Evolutionary conservation across 1,140 invertebrate genomes (phyloP).

Genomic region (Drosophila hydei): DNA sequence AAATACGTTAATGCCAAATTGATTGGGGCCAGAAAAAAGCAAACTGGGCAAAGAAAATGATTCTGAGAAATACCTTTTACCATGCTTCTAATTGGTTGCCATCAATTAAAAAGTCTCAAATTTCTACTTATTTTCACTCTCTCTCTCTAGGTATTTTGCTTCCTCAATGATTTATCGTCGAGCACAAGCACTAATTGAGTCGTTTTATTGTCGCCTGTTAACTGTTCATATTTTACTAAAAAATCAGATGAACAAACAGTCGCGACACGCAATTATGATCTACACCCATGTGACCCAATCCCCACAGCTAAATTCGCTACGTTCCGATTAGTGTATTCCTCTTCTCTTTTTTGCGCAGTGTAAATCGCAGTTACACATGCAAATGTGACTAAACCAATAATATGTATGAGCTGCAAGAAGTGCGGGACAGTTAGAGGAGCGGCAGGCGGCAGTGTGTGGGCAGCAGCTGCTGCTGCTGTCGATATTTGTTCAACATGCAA

Average conservation of each 20-base stretch:
- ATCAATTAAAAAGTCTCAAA: slow-evolving; percentile 9
- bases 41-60: slow-evolving; percentile 14
- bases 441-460: slow-evolving; percentile 5
- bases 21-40: slow-evolving; percentile 23
- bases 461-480: slow-evolving; percentile 21
- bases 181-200: slow-evolving; percentile 13
- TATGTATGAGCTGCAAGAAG: slow-evolving; percentile 42
- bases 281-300: slow-evolving; percentile 28
- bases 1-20: slow-evolving; percentile 48
- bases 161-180: slow-evolving; percentile 7
- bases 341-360: slow-evolving; percentile 65
- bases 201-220: slow-evolving; percentile 26
- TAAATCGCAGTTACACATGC: slow-evolving; percentile 79
- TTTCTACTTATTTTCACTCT: not conserved
- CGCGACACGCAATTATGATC: slow-evolving; percentile 50
- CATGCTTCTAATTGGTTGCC: slow-evolving; percentile 14
- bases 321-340: slow-evolving; percentile 46
- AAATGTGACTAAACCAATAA: slow-evolving; percentile 82
- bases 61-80: slow-evolving; percentile 6
- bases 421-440: not conserved
- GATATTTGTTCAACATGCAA: slow-evolving; percentile 61
- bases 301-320: slow-evolving; percentile 19
- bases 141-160: not conserved
- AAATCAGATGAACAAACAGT: slow-evolving; percentile 30
- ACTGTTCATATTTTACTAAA: slow-evolving; percentile 35